Conservation (phyloP, 2,113 vertebrate genomes). For the Alethe castanea region DNA sequence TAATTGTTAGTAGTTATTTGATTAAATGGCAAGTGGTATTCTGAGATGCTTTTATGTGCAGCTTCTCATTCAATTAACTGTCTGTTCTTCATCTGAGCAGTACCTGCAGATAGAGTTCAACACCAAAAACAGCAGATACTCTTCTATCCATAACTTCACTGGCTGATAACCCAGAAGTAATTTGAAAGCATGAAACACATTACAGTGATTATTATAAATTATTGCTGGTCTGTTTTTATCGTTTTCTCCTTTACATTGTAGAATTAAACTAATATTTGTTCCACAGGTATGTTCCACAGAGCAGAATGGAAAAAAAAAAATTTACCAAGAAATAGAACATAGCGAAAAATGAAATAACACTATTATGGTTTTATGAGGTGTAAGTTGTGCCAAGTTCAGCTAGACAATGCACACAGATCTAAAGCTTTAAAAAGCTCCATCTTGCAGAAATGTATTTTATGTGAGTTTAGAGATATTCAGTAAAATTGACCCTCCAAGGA, state of each 20-base stretch:
- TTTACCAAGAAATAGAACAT: constrained; percentile 8
- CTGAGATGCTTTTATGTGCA: background rate
- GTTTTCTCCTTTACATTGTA: background rate
- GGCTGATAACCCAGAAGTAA: background rate
- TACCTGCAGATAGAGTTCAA: background rate
- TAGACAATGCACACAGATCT: background rate
- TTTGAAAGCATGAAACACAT: background rate
- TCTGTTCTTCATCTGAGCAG: background rate
- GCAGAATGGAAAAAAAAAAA: constrained; percentile 17
- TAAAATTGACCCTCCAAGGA: constrained; percentile 6
- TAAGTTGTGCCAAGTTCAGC: background rate
- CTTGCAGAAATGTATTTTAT: background rate
- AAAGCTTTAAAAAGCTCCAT: background rate
- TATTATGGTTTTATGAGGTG: constrained; percentile 16
- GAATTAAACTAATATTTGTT: constrained; percentile 18
- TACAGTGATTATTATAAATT: background rate
- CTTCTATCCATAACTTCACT: background rate
- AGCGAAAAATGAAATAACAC: constrained; percentile 25
- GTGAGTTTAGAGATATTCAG: background rate
- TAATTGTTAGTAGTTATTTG: background rate
- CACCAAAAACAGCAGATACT: background rate
- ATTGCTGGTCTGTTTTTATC: background rate
- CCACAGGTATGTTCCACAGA: background rate
- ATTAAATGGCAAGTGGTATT: background rate
- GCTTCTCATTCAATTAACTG: background rate